These are phyloP conservation scores for Ochropleura leucogaster DNA, from an alignment of 2,888 invertebrate genomes.

Conservation along the genomic window DNA sequence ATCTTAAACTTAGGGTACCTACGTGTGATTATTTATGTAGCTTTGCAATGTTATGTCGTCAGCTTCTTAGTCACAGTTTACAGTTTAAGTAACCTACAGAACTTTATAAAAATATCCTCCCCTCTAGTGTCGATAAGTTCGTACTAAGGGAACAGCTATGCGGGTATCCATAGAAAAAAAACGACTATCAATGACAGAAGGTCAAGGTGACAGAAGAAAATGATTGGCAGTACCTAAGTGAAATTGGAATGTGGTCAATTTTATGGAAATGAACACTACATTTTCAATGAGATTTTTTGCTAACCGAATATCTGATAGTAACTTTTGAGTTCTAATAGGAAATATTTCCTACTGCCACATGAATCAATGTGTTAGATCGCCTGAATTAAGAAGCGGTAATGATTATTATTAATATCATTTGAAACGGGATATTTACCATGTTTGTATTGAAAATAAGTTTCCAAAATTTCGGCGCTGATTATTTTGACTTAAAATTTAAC, in stretches of 20 bases:
- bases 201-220: neutral
- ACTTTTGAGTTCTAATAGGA: neutral
- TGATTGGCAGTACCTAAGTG: neutral
- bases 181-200: too few relatives aligned
- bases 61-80: neutral
- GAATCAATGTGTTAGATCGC: neutral
- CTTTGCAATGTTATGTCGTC: neutral
- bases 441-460: too few relatives aligned
- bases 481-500: neutral
- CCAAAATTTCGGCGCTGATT: too few relatives aligned
- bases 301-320: neutral
- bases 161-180: too few relatives aligned
- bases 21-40: neutral
- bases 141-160: too few relatives aligned
- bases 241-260: neutral
- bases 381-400: neutral
- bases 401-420: too few relatives aligned
- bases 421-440: too few relatives aligned
- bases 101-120: neutral
- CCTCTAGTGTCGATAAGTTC: too few relatives aligned
- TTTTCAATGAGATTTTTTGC: neutral
- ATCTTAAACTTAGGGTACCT: neutral
- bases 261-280: neutral
- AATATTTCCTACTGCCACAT: neutral
- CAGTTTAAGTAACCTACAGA: neutral